Evolutionary conservation across 2,113 vertebrate genomes (phyloP), one percentile per base, ranked within the genome.

Genomic region (Siniperca knerii): DNA sequence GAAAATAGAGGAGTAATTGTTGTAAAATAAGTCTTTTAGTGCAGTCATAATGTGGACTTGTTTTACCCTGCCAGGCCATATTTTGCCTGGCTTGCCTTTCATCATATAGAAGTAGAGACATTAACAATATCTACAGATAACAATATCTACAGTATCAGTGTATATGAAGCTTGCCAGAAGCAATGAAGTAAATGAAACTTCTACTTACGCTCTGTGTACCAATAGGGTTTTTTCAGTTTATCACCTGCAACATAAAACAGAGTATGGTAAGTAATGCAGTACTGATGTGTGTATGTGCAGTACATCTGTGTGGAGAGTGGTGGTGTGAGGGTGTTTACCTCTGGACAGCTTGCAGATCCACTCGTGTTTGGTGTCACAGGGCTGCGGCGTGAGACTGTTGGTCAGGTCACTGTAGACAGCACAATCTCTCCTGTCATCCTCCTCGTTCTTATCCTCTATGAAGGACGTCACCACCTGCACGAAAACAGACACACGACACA

Each of bases 311-410:
- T 40, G 16, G 1, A 18, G 21, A 15, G 37, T n/a, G 12, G 2
- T 2, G 0, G 0, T 33, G 1, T 54, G 57, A 21, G 8, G 21
- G 21, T 4, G 29, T 67, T 77, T 85, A 98, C 98, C 97, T 97
- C 96, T 97, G 72, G 96, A 93, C 76, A 98, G 92, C 91, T 98
- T 97, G 94, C 98, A 99, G 92, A 99, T 96, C 98, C 98, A 99
- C 94, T 99, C 98, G 0, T 94, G 96, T 81, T 96, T 96, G 89
- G 94, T 90, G 61, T 91, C 95, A 86, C 98, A 99, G n/a, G 93
- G 93, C 23, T 95, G 95, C 2, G 97, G 96, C 37, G 93, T 90
- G 69, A 99, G 67, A 0, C 92, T 89, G 89, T 94, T 96, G 71
- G 95, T 96, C 91, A 95, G 80, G 80, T 95, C 88, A 11, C 94